These are phyloP conservation scores for Amaurobius ferox DNA, from an alignment of 2,888 invertebrate species.

Conservation along the genomic window DNA sequence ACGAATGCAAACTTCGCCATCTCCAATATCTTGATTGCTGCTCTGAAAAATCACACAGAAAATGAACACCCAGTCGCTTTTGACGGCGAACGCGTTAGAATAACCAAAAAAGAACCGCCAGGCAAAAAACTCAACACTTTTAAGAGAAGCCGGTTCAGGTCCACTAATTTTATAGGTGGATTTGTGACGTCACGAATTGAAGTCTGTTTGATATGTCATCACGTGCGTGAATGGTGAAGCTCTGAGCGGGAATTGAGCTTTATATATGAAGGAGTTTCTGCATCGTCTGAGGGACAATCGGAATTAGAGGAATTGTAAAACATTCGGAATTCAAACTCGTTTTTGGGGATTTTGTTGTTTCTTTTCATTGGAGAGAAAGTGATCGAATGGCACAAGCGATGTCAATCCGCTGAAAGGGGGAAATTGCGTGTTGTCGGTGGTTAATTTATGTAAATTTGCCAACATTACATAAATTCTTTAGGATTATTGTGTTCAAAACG, in stretches of 20 bases:
- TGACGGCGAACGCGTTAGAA: background rate
- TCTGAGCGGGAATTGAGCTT: background rate
- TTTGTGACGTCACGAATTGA: conserved; percentile 42
- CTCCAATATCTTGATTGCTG: background rate
- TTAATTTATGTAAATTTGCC: no score
- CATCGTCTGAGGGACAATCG: background rate
- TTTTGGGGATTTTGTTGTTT: background rate
- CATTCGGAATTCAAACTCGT: background rate
- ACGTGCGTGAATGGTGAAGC: background rate
- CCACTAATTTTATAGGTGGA: conserved; percentile 68
- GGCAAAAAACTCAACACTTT: conserved; percentile 48
- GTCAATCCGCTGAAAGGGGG: no score
- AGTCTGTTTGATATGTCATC: background rate
- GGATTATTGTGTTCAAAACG: no score
- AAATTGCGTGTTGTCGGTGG: no score
- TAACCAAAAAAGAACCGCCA: conserved; percentile 19
- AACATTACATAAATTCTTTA: no score
- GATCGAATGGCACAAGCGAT: background rate
- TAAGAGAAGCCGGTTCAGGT: conserved; percentile 58
- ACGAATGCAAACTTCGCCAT: conserved; percentile 7
- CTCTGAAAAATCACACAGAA: background rate
- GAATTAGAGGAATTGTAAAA: background rate
- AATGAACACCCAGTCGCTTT: background rate
- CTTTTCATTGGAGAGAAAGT: background rate
- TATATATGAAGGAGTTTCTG: background rate